Evolutionary conservation across 2,113 vertebrate species (phyloP).

Genomic region (Climacteris rufus): DNA sequence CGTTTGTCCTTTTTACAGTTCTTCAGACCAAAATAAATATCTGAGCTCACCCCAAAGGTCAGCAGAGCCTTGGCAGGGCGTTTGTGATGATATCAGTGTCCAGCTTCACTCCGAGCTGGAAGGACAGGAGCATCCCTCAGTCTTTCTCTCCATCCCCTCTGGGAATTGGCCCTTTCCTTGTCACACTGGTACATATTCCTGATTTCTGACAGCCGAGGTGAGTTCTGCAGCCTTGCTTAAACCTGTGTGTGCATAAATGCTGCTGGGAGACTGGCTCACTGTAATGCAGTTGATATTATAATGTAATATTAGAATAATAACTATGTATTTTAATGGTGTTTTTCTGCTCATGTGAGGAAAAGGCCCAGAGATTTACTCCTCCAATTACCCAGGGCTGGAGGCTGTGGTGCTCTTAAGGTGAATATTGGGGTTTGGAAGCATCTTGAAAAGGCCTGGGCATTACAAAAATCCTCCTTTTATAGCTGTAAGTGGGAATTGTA

Average conservation of each 20-base stretch:
- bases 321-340: not conserved
- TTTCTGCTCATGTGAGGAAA: not conserved
- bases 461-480: not conserved
- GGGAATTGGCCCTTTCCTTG: not conserved
- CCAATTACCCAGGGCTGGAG: not conserved
- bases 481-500: not conserved
- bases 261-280: not conserved
- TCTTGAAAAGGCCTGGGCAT: not conserved
- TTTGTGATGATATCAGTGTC: not conserved
- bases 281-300: not conserved
- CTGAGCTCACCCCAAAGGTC: not conserved
- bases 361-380: not conserved
- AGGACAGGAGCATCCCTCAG: not conserved
- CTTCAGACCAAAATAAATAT: not conserved
- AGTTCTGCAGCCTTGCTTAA: not conserved
- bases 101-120: fast-evolving
- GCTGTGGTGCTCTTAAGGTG: not conserved
- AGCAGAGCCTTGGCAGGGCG: not conserved
- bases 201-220: not conserved
- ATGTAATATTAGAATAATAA: not conserved
- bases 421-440: not conserved
- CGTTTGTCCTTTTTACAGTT: not conserved
- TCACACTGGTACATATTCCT: not conserved
- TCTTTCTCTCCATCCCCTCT: not conserved
- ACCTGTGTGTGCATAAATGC: not conserved